Base-by-base conservation (phyloP, 2,113 vertebrate genomes). In the Guaruba guarouba region DNA sequence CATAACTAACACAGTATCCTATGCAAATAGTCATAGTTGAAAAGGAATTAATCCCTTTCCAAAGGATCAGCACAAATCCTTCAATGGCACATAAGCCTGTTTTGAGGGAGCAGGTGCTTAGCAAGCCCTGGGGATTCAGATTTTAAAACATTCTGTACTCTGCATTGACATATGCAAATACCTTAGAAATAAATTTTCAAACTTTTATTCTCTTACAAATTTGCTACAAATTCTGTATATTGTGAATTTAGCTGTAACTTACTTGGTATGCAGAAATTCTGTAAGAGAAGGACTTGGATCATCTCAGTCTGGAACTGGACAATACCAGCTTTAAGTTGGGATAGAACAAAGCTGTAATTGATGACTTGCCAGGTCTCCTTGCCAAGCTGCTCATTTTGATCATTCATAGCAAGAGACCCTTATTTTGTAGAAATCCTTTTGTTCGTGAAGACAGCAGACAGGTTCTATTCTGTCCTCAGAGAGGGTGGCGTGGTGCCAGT, bases 401-500 rank as follows among this genome's bases (percentile, higher is more conserved):
- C 87, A 88, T 74, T 88, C 51, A 35, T 85, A 85, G 51, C 82
- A 78, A 88, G 95, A 77, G 54, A 74, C 76, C n/a, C 62, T 94
- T 74, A 44, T 85, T 95, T 82, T 92, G 76, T 93, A 75, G 91
- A 85, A 91, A 52, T 67, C 46, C 46, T 88, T 92, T 88, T 82
- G 73, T 81, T 83, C 62, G n/a, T 87, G 83, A 68, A 94, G 95
- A 92, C 67, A 92, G 92, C 78, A 95, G 91, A 81, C 87, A 89
- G 94, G 92, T 93, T 95, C 91, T 90, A 0, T 88, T 90, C 80
- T 85, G 77, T 91, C 89, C 63, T 95, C 6, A 0, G 78, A 96
- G 93, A 82, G 68, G 37, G 51, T 81, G 93, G 91, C 86, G 19
- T 4, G 3, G 27, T 85, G 97, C 96, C 97, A 96, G 74, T 1